Base-by-base conservation (phyloP, 2,797 vertebrate genomes). In the Gambusia yucatana region DNA sequence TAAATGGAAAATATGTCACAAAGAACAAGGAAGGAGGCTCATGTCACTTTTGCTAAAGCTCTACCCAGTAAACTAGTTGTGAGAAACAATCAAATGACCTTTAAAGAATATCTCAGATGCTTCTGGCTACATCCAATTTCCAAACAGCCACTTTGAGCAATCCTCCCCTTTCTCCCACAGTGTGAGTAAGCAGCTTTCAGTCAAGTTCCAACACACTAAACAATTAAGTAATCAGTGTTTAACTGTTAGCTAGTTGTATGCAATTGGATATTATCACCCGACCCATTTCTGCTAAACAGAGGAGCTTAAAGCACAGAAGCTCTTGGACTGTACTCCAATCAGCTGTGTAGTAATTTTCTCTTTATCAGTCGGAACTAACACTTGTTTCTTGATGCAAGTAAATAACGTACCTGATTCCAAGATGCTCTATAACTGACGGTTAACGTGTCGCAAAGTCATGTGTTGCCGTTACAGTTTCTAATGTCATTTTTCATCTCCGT, bases 1-100 rank as follows among this genome's bases (percentile, higher is more conserved):
- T 30, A 30, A 63, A 74, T 79, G 50, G 30, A 36, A 86, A 91
- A 89, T 80, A 61, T 88, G 25, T 16, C 13, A n/a, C 67, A 16
- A 14, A 4, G 46, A 8, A 52, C 0, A 6, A 43, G n/a, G n/a
- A 71, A 36, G n/a, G 30, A 30, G 14, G 22, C 43, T 70, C 36
- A 25, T 3, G 28, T 47, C 1, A 48, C 4, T 39, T 47, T 36
- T 47, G 1, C 0, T 2, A 14, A 13, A 36, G 46, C 28, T 67
- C 22, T 22, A 47, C 14, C 8, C 33, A 39, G 55, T 30, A 59
- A 57, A 36, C 28, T 22, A 43, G 28, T 47, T 48, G 43, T 74
- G 22, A 43, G 6, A 41, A 30, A 33, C 43, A 76, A 36, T 65
- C 20, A 52, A 6, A 28, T 13, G 39, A 44, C 17, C 47, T 55